phyloP scores from a whole-genome alignment of 2,113 vertebrate species.

The Phycodurus eques region DNA sequence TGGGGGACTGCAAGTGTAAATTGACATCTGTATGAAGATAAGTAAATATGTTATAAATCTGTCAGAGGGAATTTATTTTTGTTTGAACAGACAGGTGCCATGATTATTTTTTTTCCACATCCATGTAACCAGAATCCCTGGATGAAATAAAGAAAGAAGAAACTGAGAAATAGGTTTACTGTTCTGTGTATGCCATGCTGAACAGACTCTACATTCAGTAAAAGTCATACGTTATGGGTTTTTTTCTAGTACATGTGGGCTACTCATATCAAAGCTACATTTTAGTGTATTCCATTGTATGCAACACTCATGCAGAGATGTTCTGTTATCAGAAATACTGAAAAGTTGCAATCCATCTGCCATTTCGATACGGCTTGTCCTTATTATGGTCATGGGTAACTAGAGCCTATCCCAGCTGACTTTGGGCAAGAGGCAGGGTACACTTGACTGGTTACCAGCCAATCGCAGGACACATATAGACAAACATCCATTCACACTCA shows the following conservation, averaged over 20 bases:
- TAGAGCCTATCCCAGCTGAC: too few species aligned
- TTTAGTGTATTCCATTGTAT: neutral
- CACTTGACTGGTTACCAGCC: too few species aligned
- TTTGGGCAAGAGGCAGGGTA: too few species aligned
- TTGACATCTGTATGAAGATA: constrained; percentile 69
- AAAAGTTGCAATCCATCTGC: too few species aligned
- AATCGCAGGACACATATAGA: too few species aligned
- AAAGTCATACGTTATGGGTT: neutral
- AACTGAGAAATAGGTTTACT: constrained; percentile 18
- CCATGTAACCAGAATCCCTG: constrained; percentile 42
- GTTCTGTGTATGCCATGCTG: constrained; percentile 6
- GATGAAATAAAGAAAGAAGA: constrained; percentile 37
- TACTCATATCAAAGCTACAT: neutral
- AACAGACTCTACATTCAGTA: constrained; percentile 9
- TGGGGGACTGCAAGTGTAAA: constrained; percentile 70
- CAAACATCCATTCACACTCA: too few species aligned
- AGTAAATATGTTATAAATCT: constrained; percentile 67
- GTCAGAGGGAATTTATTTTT: constrained; percentile 53
- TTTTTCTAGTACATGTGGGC: neutral
- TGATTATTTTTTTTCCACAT: constrained; percentile 63
- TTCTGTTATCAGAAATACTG: neutral
- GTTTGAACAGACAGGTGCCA: constrained; percentile 58
- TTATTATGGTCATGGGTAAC: too few species aligned
- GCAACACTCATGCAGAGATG: neutral
- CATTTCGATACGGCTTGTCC: too few species aligned